Conservation (phyloP, 2,113 vertebrate genomes). For the Vulpes ferrilata region DNA sequence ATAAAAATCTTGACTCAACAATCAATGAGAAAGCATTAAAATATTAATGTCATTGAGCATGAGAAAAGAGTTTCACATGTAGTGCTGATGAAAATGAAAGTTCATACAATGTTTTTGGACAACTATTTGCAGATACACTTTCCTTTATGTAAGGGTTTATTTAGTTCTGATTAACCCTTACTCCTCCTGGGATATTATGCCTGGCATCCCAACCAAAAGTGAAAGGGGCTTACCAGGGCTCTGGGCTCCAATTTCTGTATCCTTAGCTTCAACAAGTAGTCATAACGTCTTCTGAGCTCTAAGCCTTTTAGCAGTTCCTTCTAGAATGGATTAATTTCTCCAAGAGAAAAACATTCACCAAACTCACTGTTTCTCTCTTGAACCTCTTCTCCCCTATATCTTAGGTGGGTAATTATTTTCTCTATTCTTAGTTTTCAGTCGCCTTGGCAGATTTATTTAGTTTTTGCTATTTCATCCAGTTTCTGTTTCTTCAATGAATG, state of each 20-base stretch:
- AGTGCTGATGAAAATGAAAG: background rate
- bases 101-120: background rate
- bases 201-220: background rate
- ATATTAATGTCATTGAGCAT: background rate
- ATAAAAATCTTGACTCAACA: background rate
- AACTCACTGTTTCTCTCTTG: background rate
- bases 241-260: background rate
- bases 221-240: background rate
- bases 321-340: background rate
- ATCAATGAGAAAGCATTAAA: background rate
- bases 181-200: background rate
- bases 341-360: background rate
- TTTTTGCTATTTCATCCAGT: background rate
- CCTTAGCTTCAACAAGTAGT: background rate
- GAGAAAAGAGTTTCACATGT: background rate
- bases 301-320: background rate
- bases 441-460: background rate
- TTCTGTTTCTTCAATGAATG: conserved; percentile 15
- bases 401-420: background rate
- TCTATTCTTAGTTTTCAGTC: background rate
- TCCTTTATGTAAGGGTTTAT: background rate
- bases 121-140: background rate
- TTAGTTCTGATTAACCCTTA: background rate
- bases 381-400: background rate
- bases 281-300: background rate